Evolutionary conservation across 2,797 vertebrate species (phyloP), one percentile per base, ranked within the genome.

Genomic region (Gymnocypris eckloni): DNA sequence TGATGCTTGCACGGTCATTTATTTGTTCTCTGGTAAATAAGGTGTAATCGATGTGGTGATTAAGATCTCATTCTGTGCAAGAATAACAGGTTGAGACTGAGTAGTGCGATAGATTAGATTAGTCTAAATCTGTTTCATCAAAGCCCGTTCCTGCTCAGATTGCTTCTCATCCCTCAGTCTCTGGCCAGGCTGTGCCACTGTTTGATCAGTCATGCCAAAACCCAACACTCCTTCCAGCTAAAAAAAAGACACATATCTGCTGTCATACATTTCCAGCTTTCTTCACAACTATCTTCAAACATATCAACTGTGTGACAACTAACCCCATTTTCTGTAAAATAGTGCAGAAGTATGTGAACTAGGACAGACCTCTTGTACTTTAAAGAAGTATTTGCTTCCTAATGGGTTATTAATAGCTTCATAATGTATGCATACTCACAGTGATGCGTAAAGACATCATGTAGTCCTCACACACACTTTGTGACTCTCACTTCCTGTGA

Each of bases 1-100:
- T 80, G 56, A 80, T 72, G 41, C 41, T 39, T 28, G 77, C 56
- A 64, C 41, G 20, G 80, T 80, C 69, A 72, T 80, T 80, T 80
- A 69, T 85, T 85, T 79, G 77, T 50, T 79, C 77, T 50, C 76
- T 61, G 59, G 66, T 59, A 89, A 89, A 89, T 85, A 73, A 79
- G 72, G 71, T 81, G 39, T 72, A 85, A 88, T 89, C 86, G 78
- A 87, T 79, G 77, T 20, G 82, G 67, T 88, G 78, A 88, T 81
- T 84, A 87, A 88, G 70, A 87, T 82, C 70, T 79, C 73, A 81
- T 83, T 85, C 86, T 76, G 77, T 83, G 45, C 52, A 59, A 86
- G 79, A 79, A 84, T 82, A 82, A 85, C 79, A 75, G 67, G 87
- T 85, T 70, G 85, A 89, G 73, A 85, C 52, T 79, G 70, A 81